Conservation (phyloP, 1,140 invertebrate species). For the Penaeus indicus region DNA sequence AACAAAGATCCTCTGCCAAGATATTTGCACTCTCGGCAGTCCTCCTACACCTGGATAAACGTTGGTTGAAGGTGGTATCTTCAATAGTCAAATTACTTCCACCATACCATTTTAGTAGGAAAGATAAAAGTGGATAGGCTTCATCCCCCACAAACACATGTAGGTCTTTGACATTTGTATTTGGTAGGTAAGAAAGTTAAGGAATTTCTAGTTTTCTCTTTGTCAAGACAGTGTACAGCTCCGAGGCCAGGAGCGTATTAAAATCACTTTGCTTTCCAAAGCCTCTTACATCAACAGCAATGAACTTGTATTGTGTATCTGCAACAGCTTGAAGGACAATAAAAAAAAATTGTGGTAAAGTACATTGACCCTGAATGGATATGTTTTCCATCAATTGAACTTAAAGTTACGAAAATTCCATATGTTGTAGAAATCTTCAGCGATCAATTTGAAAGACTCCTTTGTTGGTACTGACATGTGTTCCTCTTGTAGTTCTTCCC, state of each 20-base stretch:
- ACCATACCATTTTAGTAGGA: constrained; percentile 22
- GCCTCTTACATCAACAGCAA: constrained; percentile 64
- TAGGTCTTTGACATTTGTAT: constrained; percentile 40
- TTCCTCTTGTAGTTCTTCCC: constrained; percentile 7
- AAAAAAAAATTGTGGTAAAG: constrained; percentile 44
- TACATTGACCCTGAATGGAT: constrained; percentile 37
- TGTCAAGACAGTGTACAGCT: constrained; percentile 38
- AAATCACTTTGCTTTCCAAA: constrained; percentile 66
- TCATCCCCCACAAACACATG: constrained; percentile 39
- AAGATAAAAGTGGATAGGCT: constrained; percentile 43
- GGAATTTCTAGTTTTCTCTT: constrained; percentile 14
- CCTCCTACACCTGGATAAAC: constrained; percentile 47
- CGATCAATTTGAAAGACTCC: constrained; percentile 41
- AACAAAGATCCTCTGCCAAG: constrained; percentile 56
- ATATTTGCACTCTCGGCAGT: constrained; percentile 52
- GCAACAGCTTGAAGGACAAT: constrained; percentile 65
- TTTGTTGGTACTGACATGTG: constrained; percentile 46
- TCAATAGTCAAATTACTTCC: constrained; percentile 34
- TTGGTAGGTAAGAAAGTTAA: constrained; percentile 34
- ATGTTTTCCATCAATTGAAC: background rate
- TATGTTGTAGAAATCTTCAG: constrained; percentile 52
- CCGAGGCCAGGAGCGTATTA: constrained; percentile 53
- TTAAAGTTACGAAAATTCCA: too few relatives aligned
- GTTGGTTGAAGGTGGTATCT: constrained; percentile 47
- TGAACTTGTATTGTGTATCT: constrained; percentile 65